Percentiles rank a stretch among this genome's conserved stretches.
Conservation (phyloP, 1,140 invertebrate genomes). For the Brevipalpus yothersi region DNA sequence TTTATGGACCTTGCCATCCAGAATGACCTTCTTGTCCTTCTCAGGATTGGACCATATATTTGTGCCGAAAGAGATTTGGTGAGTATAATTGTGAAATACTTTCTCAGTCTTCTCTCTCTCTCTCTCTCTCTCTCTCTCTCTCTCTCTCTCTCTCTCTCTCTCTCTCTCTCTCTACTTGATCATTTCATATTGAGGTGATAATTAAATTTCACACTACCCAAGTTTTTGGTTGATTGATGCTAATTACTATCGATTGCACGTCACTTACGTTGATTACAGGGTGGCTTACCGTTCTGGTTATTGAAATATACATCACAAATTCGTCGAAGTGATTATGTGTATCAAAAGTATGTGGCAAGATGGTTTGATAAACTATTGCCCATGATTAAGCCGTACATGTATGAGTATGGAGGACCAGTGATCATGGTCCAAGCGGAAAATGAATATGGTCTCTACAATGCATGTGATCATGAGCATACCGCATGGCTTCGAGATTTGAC, state of each 20-base stretch:
- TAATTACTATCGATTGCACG: no score
- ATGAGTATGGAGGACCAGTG: slow-evolving; percentile 21
- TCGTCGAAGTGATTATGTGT: slow-evolving; percentile 12
- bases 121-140: no score
- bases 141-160: no score
- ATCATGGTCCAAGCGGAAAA: slow-evolving; percentile 19
- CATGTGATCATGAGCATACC: slow-evolving; percentile 11
- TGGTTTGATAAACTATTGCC: slow-evolving; percentile 20
- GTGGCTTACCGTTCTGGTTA: slow-evolving; percentile 22
- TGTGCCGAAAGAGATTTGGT: slow-evolving; percentile 21
- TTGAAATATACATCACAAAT: slow-evolving; percentile 10
- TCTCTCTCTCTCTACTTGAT: no score
- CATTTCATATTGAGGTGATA: no score
- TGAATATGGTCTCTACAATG: slow-evolving; percentile 15
- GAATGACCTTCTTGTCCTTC: slow-evolving; percentile 21
- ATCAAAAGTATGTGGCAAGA: slow-evolving; percentile 17
- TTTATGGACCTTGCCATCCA: slow-evolving; percentile 24
- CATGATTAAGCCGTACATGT: slow-evolving; percentile 19
- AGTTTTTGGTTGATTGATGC: no score
- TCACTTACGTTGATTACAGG: not conserved
- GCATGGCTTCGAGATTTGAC: slow-evolving; percentile 5
- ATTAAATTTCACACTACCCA: no score
- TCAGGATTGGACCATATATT: slow-evolving; percentile 26
- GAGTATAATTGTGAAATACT: no score
- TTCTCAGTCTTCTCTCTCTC: no score